Percentiles rank a stretch among this genome's conserved stretches.
Evolutionary conservation across 2,113 vertebrate genomes (phyloP).

Genomic region (Cheirogaleus medius): DNA sequence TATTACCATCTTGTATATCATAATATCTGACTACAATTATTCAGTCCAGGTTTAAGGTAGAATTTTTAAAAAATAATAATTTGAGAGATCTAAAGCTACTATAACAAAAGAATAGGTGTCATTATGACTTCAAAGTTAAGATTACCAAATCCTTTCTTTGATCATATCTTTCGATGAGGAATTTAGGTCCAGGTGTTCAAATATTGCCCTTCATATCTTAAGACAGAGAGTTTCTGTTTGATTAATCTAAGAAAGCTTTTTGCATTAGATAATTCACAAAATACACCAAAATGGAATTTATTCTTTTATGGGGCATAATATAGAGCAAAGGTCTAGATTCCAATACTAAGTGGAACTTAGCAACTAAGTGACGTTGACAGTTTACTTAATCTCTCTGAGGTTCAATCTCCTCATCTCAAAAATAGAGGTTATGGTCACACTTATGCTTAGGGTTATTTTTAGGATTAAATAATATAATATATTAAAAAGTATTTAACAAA

Average conservation of each 20-base stretch:
- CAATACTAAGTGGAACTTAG: not conserved
- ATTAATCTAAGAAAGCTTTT: not conserved
- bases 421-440: not conserved
- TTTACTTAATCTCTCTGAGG: not conserved
- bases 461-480: not conserved
- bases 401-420: not conserved
- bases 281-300: not conserved
- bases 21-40: not conserved
- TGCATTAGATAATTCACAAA: not conserved
- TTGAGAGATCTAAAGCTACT: not conserved
- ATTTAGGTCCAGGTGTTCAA: not conserved
- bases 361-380: not conserved
- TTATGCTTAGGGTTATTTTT: not conserved
- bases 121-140: not conserved
- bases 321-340: not conserved
- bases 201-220: not conserved
- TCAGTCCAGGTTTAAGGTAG: not conserved
- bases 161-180: not conserved
- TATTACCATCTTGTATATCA: not conserved
- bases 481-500: slow-evolving; percentile 10
- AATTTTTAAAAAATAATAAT: not conserved
- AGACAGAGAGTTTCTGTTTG: not conserved
- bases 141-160: not conserved
- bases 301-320: not conserved
- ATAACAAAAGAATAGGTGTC: not conserved